phyloP scores from a whole-genome alignment of 2,797 vertebrate genomes.

The Chaetophractus vellerosus region DNA sequence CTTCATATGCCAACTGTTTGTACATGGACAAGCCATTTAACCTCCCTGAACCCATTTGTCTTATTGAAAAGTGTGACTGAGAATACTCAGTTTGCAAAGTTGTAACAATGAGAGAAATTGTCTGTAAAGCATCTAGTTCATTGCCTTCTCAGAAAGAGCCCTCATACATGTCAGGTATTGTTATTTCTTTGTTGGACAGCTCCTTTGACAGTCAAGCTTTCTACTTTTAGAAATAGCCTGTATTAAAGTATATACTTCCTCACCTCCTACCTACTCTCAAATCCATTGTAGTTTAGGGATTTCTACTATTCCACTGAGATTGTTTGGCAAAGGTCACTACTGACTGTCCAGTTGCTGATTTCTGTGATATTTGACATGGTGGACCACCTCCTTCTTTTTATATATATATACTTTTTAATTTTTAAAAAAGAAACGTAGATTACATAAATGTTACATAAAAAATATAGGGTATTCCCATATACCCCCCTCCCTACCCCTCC shows the following conservation, averaged over 20 bases:
- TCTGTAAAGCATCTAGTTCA: neutral
- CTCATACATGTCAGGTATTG: neutral
- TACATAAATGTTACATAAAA: no score
- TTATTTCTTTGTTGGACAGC: slow-evolving; percentile 54
- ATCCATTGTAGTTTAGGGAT: neutral
- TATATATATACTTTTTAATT: no score
- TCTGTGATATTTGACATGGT: neutral
- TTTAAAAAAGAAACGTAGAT: no score
- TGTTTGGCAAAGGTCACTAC: neutral
- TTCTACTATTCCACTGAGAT: neutral
- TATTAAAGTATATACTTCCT: neutral
- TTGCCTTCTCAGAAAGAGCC: neutral
- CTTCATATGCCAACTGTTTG: neutral
- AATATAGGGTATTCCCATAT: no score
- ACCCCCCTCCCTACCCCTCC: no score
- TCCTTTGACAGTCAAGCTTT: slow-evolving; percentile 61
- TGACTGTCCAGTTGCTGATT: neutral
- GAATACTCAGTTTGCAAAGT: neutral
- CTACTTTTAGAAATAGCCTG: slow-evolving; percentile 6
- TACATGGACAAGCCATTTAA: neutral
- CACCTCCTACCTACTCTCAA: neutral
- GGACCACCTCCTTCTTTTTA: neutral
- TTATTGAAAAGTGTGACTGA: neutral
- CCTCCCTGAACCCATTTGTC: neutral
- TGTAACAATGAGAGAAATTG: neutral